Percentiles rank a stretch among this genome's conserved stretches.
phyloP scores from a whole-genome alignment of 2,888 invertebrate species.

The Mythimna vitellina region DNA sequence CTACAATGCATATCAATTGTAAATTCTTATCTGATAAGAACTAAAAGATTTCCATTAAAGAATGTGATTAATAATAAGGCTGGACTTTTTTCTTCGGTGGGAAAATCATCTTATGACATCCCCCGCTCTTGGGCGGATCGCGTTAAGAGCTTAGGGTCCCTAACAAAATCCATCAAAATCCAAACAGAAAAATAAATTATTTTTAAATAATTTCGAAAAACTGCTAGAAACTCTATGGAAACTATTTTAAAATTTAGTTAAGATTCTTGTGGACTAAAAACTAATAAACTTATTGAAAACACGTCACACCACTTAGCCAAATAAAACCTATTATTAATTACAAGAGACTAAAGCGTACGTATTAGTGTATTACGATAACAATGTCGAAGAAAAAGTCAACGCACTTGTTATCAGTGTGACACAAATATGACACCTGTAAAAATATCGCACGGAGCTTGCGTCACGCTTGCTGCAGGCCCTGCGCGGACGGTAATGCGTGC shows the following conservation, averaged over 20 bases:
- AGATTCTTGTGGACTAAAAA: not conserved
- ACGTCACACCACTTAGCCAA: not conserved
- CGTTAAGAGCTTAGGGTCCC: too few relatives aligned
- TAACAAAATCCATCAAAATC: too few relatives aligned
- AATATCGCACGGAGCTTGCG: constrained; percentile 63
- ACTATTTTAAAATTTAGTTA: not conserved
- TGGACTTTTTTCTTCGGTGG: too few relatives aligned
- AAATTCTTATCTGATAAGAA: too few relatives aligned
- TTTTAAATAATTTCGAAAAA: too few relatives aligned
- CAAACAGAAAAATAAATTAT: too few relatives aligned
- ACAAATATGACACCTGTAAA: constrained; percentile 73
- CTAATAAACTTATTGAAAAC: not conserved
- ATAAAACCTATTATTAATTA: constrained; percentile 21
- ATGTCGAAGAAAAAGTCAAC: constrained; percentile 66
- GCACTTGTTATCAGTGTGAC: constrained; percentile 70
- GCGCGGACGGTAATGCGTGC: constrained; percentile 33
- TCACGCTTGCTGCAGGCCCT: constrained; percentile 29
- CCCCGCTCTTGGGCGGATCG: too few relatives aligned
- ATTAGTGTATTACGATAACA: constrained; percentile 65
- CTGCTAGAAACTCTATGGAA: too few relatives aligned
- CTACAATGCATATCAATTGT: too few relatives aligned
- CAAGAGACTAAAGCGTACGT: constrained; percentile 33
- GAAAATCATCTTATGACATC: too few relatives aligned
- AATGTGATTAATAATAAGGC: not conserved
- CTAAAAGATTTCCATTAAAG: not conserved